A percentile compares a stretch with the other conserved stretches of the same genome.
Conservation (phyloP, 2,113 vertebrate species). For the Raja brachyura region DNA sequence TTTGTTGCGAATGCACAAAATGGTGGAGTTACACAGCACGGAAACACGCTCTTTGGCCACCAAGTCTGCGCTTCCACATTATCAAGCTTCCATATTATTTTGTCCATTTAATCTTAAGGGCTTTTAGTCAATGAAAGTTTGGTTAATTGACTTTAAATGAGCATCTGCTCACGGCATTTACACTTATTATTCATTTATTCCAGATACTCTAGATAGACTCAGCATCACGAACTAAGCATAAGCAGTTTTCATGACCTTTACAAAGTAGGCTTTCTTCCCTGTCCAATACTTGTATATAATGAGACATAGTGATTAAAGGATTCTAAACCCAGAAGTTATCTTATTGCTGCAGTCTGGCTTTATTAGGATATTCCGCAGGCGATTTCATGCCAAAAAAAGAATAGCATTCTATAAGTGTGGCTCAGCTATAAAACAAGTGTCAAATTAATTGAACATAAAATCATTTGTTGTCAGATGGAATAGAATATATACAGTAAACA, state of each 20-base stretch:
- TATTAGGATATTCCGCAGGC: neutral
- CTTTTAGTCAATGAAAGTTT: neutral
- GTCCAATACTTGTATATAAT: neutral
- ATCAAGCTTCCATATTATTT: neutral
- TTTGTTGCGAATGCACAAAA: constrained; percentile 17
- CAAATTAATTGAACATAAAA: neutral
- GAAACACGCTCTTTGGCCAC: too few relatives aligned
- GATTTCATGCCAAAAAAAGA: too few relatives aligned
- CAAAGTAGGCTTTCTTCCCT: neutral
- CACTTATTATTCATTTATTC: neutral
- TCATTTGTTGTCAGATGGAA: neutral
- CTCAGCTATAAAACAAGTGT: neutral
- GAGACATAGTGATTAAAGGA: neutral
- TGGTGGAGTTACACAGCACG: neutral
- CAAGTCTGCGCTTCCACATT: too few relatives aligned
- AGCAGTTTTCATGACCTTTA: neutral
- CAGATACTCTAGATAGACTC: neutral
- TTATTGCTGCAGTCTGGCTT: neutral
- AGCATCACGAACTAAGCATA: neutral
- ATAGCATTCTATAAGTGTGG: neutral
- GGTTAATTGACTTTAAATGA: constrained; percentile 20
- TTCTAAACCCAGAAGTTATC: too few relatives aligned
- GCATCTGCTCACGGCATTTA: neutral
- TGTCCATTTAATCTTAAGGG: neutral
- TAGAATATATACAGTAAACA: neutral